These are phyloP conservation scores for Agrochola litura DNA, from an alignment of 2,888 invertebrate genomes.

Conservation along the genomic window DNA sequence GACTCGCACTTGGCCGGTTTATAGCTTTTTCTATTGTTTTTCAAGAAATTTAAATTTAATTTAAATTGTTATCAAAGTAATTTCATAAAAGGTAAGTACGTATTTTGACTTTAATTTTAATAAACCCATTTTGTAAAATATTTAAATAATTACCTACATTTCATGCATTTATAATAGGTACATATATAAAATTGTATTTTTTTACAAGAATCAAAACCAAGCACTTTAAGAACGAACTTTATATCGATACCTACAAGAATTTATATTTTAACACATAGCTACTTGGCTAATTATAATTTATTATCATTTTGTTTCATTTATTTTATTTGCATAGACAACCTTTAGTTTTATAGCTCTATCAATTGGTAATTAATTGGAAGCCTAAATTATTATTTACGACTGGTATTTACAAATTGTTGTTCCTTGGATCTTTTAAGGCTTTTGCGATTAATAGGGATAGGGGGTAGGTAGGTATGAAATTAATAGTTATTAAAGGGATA, in stretches of 20 bases:
- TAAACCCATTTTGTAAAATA: neutral
- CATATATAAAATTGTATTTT: neutral
- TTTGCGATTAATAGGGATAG: neutral
- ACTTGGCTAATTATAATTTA: conserved; percentile 56
- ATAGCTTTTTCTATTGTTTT: neutral
- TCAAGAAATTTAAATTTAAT: neutral
- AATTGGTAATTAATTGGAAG: conserved; percentile 52
- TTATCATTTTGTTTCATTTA: conserved; percentile 52
- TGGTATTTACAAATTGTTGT: conserved; percentile 21
- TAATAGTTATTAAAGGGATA: neutral
- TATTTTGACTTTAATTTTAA: neutral
- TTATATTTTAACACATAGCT: neutral
- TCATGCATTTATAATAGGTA: neutral
- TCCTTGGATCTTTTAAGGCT: neutral
- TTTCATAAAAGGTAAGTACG: too few species aligned
- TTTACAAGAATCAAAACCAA: neutral
- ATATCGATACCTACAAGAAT: neutral
- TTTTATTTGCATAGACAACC: conserved; percentile 41
- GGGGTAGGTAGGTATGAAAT: neutral
- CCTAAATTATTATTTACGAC: conserved; percentile 44
- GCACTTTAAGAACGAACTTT: neutral
- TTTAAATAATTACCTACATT: too few species aligned
- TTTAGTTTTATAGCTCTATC: conserved; percentile 43
- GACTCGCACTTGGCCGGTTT: too few species aligned
- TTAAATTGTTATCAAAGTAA: neutral